Evolutionary conservation across 1,140 invertebrate genomes (phyloP), one percentile per base, ranked within the genome.

Genomic region (Ridgeia piscesae): DNA sequence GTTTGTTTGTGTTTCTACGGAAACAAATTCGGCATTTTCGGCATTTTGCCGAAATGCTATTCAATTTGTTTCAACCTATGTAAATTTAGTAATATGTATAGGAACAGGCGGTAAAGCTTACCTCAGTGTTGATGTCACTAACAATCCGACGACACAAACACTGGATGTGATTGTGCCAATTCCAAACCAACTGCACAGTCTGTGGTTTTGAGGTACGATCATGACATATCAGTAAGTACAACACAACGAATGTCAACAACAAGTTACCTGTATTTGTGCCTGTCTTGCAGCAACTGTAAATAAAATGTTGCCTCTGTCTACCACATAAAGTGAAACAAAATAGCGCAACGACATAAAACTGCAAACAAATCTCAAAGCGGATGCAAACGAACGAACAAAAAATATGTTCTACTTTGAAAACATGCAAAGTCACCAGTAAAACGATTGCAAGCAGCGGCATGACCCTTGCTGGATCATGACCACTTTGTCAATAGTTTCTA

Each of bases 351-450:
- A 42, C 42, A 11, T 42, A 77, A 77, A 77, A 77, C 58, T 77
- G 58, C 58, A 77, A 77, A 77, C 58, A 77, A 77, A 77, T 77
- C 58, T 77, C 58, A 77, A 77, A 77, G 58, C 58, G 58, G 58
- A 77, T 77, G 58, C 58, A 90, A 90, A 34, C 89, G 35, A 90
- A 34, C 89, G 35, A 90, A 90, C 89, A 17, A 90, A 90, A 89
- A 4, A 90, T 34, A 14, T 77, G 58, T 77, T 77, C 58, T 77
- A 77, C 17, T 4, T 77, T 2, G 14, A 77, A 77, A 77, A 77
- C 58, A 77, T 1, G 58, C 58, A 77, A 50, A 50, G 58, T 77
- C 58, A 77, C 17, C 58, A 77, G 58, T 77, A 77, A 77, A 77
- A 77, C 6, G 17, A 77, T 77, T 77, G 58, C 58, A 77, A 77